Conservation (phyloP, 2,797 vertebrate genomes). For the Cyprinodon diabolis region DNA sequence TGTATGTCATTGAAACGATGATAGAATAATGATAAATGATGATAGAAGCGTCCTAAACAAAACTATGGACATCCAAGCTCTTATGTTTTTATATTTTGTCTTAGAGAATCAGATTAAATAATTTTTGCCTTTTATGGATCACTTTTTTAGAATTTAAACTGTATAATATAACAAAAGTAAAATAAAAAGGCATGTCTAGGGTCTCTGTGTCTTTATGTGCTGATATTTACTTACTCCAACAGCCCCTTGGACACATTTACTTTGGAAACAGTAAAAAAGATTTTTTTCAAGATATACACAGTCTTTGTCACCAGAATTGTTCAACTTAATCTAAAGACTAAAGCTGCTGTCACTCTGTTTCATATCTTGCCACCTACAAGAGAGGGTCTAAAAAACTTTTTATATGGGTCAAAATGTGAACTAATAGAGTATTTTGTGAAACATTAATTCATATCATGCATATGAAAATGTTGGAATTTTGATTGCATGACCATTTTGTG, state of each 20-base stretch:
- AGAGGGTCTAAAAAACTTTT: not conserved
- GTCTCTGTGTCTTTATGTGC: not conserved
- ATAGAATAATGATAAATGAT: not conserved
- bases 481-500: not conserved
- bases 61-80: not conserved
- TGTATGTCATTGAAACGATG: not conserved
- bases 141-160: not conserved
- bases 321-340: not conserved
- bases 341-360: constrained; percentile 7
- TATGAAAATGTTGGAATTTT: not conserved
- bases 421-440: not conserved
- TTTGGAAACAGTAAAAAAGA: not conserved
- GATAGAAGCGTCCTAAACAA: not conserved
- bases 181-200: not conserved
- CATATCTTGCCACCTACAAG: not conserved
- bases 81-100: not conserved
- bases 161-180: not conserved
- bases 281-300: not conserved
- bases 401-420: not conserved
- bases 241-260: not conserved
- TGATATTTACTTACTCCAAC: not conserved
- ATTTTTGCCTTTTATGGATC: not conserved
- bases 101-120: not conserved
- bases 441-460: not conserved
- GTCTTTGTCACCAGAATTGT: constrained; percentile 2